Percentiles rank a stretch among this genome's conserved stretches.
Conservation (phyloP, 2,113 vertebrate species). For the Hystrix brachyura region DNA sequence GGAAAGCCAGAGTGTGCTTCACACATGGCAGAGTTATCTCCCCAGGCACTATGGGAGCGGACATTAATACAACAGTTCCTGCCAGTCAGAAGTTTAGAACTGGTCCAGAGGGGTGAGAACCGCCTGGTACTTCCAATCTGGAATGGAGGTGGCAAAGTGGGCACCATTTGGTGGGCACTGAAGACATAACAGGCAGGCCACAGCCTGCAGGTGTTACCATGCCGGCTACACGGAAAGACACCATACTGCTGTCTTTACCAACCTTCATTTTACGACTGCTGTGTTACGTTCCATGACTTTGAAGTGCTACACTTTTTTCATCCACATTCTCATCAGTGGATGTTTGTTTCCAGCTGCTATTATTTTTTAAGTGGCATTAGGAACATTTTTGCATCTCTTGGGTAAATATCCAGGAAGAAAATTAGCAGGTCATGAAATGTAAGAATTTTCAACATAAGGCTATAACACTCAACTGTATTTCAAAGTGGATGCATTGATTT, state of each 20-base stretch:
- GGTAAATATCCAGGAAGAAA: not conserved
- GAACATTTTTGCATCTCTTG: not conserved
- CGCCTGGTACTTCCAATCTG: not conserved
- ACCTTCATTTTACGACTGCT: not conserved
- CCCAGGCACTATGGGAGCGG: not conserved
- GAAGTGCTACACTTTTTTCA: not conserved
- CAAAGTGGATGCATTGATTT: not conserved
- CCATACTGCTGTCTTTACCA: not conserved
- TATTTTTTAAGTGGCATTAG: too few relatives aligned
- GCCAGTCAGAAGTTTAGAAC: not conserved
- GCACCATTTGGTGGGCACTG: not conserved
- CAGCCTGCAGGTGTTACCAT: not conserved
- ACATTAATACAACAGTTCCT: rapidly evolving
- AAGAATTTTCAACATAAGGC: not conserved
- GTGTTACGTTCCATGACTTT: not conserved
- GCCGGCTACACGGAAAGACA: too few relatives aligned
- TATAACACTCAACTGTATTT: not conserved
- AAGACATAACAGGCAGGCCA: not conserved
- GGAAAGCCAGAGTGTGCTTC: not conserved
- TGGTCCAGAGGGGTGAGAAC: not conserved
- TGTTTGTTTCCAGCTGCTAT: not conserved
- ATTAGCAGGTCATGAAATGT: not conserved
- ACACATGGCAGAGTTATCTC: not conserved
- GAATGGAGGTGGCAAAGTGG: not conserved
- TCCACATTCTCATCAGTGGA: not conserved